Conservation (phyloP, 2,888 invertebrate species). For the Acanthosepion esculentum region DNA sequence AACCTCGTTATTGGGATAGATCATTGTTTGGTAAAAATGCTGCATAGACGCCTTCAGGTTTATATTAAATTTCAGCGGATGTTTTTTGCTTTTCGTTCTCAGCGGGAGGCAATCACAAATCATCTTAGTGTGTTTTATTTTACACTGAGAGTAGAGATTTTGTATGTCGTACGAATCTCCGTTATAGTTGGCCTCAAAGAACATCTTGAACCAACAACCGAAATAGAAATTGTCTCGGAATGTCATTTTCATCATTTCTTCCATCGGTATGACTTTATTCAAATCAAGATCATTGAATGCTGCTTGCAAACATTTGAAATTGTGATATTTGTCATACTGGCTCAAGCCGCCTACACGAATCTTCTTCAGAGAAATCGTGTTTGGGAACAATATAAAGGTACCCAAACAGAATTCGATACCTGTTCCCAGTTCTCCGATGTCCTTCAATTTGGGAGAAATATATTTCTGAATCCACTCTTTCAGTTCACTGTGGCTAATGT, state of each 20-base stretch:
- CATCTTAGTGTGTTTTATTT: background rate
- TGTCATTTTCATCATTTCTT: background rate
- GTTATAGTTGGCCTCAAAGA: constrained; percentile 15
- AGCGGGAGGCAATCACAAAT: background rate
- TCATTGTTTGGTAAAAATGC: background rate
- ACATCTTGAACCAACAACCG: background rate
- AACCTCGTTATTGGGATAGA: background rate
- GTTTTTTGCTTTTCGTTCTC: background rate
- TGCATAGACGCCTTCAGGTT: background rate
- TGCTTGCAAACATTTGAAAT: constrained; percentile 16
- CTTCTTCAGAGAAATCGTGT: background rate
- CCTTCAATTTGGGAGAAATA: constrained; percentile 23
- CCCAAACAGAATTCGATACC: constrained; percentile 8
- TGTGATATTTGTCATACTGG: constrained; percentile 37
- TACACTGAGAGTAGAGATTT: background rate
- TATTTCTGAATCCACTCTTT: constrained; percentile 10
- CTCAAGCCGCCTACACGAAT: background rate
- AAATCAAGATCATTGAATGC: background rate
- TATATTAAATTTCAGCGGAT: background rate
- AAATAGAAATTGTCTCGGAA: constrained; percentile 38
- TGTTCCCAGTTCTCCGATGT: background rate
- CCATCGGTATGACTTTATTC: constrained; percentile 3
- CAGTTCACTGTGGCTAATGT: background rate
- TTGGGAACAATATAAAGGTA: background rate
- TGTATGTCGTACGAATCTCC: background rate